These are phyloP conservation scores for Metallyticus violacea DNA, from an alignment of 2,888 invertebrate genomes.

Conservation along the genomic window DNA sequence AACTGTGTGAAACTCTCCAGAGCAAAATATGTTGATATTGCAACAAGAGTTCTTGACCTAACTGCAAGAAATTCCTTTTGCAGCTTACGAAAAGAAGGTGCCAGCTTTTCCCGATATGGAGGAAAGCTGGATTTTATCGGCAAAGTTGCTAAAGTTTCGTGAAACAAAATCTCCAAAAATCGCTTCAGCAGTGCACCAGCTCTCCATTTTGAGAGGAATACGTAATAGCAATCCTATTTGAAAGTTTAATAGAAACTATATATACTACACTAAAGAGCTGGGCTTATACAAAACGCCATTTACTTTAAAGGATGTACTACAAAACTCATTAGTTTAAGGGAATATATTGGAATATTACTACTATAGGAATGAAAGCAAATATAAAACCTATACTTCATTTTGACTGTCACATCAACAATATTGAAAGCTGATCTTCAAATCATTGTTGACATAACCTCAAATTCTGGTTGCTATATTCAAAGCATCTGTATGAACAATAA, in stretches of 20 bases:
- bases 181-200: neutral
- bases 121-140: neutral
- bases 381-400: too few relatives aligned
- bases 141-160: neutral
- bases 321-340: too few relatives aligned
- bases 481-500: too few relatives aligned
- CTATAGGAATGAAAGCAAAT: too few relatives aligned
- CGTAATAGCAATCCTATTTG: neutral
- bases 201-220: neutral
- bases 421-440: too few relatives aligned
- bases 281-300: too few relatives aligned
- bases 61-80: neutral
- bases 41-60: neutral
- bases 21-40: neutral
- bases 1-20: neutral
- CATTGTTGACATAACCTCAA: too few relatives aligned
- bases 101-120: neutral
- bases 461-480: too few relatives aligned
- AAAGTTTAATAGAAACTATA: neutral
- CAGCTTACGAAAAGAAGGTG: neutral
- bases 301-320: too few relatives aligned
- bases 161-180: neutral
- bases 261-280: neutral
- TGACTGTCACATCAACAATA: too few relatives aligned
- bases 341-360: too few relatives aligned